These are phyloP conservation scores for Echinometra lucunter DNA, from an alignment of 53 echinoderm and acorn worm genomes.

Conservation along the genomic window DNA sequence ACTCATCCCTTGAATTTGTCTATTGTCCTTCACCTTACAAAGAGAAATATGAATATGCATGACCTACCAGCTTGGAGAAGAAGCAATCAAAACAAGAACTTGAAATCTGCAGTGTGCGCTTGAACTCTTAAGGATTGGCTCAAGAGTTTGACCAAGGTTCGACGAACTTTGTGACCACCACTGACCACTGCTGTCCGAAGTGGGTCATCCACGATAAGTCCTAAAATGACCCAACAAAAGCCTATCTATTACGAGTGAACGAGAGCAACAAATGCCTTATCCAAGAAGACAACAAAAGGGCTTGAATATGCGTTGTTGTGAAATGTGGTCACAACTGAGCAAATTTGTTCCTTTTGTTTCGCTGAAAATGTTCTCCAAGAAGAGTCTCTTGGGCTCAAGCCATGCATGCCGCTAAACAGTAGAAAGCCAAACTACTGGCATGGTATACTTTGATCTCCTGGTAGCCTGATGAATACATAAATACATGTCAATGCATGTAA, in stretches of 20 bases:
- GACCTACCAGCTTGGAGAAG: too few species aligned
- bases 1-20: too few species aligned
- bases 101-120: background rate
- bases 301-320: background rate
- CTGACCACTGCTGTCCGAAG: background rate
- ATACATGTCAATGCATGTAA: too few species aligned
- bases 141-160: background rate
- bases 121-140: background rate
- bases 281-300: background rate
- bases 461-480: too few species aligned
- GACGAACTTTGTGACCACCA: background rate
- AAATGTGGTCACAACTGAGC: background rate
- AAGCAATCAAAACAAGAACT: background rate
- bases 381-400: background rate
- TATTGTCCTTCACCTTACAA: background rate
- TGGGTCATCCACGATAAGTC: background rate
- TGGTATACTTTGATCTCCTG: too few species aligned
- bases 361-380: background rate
- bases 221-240: constrained; percentile 1
- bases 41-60: too few species aligned
- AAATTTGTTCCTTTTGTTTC: constrained; percentile 22
- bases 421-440: too few species aligned
- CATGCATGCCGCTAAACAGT: too few species aligned
- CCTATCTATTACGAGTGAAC: background rate
- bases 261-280: background rate